A percentile compares a stretch with the other conserved stretches of the same genome.
These are phyloP conservation scores for Orthosia cruda DNA, from an alignment of 2,888 invertebrate species.

Conservation along the genomic window DNA sequence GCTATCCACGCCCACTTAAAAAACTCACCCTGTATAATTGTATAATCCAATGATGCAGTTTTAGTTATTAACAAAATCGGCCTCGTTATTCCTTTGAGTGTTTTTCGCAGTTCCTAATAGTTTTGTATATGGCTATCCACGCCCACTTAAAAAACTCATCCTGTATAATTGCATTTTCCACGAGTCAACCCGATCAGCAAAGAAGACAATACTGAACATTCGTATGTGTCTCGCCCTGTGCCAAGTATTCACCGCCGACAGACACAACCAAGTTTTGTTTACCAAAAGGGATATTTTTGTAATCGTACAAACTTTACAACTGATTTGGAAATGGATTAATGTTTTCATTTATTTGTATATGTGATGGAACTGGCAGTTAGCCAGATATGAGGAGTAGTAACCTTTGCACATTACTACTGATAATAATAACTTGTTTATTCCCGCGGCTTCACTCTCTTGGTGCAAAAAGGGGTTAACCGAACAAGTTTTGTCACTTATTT, in stretches of 20 bases:
- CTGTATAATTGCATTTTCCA: not conserved
- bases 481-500: no score
- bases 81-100: no score
- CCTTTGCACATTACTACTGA: not conserved
- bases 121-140: no score
- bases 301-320: constrained; percentile 27
- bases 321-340: constrained; percentile 24
- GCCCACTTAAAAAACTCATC: no score
- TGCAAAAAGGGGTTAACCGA: no score
- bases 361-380: constrained; percentile 31
- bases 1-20: no score
- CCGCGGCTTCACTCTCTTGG: no score
- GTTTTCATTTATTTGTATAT: constrained; percentile 37
- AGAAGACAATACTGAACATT: not conserved
- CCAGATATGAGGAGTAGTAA: constrained; percentile 25
- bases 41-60: not conserved
- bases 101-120: no score
- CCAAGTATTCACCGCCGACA: constrained; percentile 12
- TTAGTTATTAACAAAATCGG: no score
- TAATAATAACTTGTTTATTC: no score
- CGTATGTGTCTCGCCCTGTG: not conserved
- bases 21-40: no score
- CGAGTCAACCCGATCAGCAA: not conserved
- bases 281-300: constrained; percentile 43
- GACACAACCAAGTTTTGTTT: constrained; percentile 31